A percentile compares a stretch with the other conserved stretches of the same genome.
Conservation (phyloP, 1,140 invertebrate genomes). For the Harlomillsia oculata region DNA sequence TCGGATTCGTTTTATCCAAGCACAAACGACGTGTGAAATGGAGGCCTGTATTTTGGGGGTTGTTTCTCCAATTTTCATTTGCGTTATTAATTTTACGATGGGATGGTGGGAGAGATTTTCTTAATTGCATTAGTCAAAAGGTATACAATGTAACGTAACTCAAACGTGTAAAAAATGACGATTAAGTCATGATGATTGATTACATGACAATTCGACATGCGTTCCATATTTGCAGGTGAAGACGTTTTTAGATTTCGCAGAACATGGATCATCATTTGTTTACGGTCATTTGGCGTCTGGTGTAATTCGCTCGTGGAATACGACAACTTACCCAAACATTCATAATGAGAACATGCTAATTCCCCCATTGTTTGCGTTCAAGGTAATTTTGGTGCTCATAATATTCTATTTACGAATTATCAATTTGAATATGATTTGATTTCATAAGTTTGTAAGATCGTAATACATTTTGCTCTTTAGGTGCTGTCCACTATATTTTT, state of each 20-base stretch:
- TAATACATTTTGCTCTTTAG: conserved; percentile 43
- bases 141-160: conserved; percentile 38
- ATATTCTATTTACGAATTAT: conserved; percentile 20
- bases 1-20: conserved; percentile 50
- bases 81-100: conserved; percentile 79
- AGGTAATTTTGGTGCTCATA: conserved; percentile 49
- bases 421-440: background rate
- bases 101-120: conserved; percentile 60
- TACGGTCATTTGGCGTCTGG: conserved; percentile 53
- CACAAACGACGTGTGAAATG: conserved; percentile 54
- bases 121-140: conserved; percentile 70
- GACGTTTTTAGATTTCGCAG: conserved; percentile 66
- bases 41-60: conserved; percentile 66
- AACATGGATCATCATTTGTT: conserved; percentile 70
- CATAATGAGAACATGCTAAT: background rate
- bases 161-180: background rate
- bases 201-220: background rate
- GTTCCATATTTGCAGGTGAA: conserved; percentile 40
- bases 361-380: conserved; percentile 62
- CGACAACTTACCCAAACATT: background rate
- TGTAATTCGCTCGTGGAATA: background rate
- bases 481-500: conserved; percentile 78
- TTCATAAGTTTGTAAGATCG: background rate
- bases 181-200: background rate
- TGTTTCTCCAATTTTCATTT: conserved; percentile 74